Conservation (phyloP, 2,113 vertebrate species). For the Telmatochromis brachygnathus region DNA sequence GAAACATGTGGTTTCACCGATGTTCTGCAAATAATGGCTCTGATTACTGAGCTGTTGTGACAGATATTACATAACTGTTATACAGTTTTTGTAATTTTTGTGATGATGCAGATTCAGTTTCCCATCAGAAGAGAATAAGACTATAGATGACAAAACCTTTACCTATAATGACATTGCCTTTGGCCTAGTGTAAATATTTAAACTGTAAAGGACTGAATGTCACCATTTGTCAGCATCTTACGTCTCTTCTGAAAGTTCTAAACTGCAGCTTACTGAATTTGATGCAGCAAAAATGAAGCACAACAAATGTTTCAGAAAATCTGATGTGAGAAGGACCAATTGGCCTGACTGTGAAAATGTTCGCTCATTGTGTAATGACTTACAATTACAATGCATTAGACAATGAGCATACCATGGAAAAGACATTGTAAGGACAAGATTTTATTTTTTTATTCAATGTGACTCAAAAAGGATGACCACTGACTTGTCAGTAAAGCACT, state of each 20-base stretch:
- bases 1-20: background rate
- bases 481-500: background rate
- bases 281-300: background rate
- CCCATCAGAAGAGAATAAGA: background rate
- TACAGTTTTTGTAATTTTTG: background rate
- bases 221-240: background rate
- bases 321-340: background rate
- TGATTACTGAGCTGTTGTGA: background rate
- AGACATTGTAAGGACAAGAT: background rate
- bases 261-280: background rate
- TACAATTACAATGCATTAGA: background rate
- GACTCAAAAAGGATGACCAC: background rate
- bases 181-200: background rate
- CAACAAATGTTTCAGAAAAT: background rate
- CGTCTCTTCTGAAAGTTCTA: background rate
- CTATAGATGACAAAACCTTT: background rate
- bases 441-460: background rate
- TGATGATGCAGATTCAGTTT: background rate
- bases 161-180: background rate
- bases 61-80: background rate
- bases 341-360: background rate
- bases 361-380: background rate
- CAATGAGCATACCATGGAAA: background rate
- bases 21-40: background rate
- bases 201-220: background rate